phyloP scores from a whole-genome alignment of 2,797 vertebrate species.

The Cossypha niveicapilla region DNA sequence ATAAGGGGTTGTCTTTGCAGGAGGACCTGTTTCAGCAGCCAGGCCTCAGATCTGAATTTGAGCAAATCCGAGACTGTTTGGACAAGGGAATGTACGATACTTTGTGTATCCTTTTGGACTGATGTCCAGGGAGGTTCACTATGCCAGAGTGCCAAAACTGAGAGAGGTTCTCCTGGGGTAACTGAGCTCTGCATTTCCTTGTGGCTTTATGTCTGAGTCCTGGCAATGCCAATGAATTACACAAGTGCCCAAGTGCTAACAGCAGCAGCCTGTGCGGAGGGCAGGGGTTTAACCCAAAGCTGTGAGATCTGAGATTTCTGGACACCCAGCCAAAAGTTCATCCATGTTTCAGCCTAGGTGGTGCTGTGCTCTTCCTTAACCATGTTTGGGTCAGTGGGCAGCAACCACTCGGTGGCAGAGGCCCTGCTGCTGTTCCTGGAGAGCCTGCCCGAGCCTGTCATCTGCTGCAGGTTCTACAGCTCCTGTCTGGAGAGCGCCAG shows the following conservation, averaged over 20 bases:
- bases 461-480: constrained; percentile 84
- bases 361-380: constrained; percentile 64
- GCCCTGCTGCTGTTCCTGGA: constrained; percentile 94
- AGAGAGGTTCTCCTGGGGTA: not conserved
- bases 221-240: fast-evolving
- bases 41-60: constrained; percentile 90
- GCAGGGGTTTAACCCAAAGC: not conserved
- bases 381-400: constrained; percentile 77
- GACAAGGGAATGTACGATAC: constrained; percentile 88
- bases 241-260: fast-evolving
- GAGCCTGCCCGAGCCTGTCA: constrained; percentile 91
- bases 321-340: not conserved
- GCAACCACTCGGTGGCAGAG: constrained; percentile 93
- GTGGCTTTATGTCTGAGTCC: not conserved
- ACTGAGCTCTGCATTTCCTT: not conserved
- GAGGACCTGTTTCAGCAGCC: constrained; percentile 98
- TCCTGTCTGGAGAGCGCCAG: constrained; percentile 72
- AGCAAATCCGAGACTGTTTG: constrained; percentile 90
- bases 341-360: not conserved
- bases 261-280: fast-evolving
- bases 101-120: constrained; percentile 88
- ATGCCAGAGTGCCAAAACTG: not conserved
- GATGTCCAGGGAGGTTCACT: not conserved
- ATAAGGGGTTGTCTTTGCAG: constrained; percentile 71
- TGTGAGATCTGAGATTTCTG: not conserved